Percentiles rank a stretch among this genome's conserved stretches.
phyloP scores from a whole-genome alignment of 2,797 vertebrate species.

The Pseudomugil gertrudae region DNA sequence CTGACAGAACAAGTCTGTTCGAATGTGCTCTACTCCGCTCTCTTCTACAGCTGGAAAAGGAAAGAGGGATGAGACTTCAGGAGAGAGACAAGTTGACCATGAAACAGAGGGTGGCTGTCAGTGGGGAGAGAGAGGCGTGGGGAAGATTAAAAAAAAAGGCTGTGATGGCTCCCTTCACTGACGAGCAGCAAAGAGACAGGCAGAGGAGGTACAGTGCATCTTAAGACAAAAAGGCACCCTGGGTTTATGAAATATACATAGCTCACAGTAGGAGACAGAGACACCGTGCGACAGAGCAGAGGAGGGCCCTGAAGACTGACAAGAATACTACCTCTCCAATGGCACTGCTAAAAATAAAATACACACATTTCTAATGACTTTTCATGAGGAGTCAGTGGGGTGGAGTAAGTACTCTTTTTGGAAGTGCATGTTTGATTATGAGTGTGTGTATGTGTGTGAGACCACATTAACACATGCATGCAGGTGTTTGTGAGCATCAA shows the following conservation, averaged over 20 bases:
- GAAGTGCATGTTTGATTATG: slow-evolving; percentile 1
- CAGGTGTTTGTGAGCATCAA: slow-evolving; percentile 38
- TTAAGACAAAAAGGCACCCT: slow-evolving; percentile 78
- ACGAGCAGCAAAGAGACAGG: slow-evolving; percentile 71
- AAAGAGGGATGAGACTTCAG: slow-evolving; percentile 65
- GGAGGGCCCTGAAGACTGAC: slow-evolving; percentile 73
- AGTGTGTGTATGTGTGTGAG: slow-evolving; percentile 10
- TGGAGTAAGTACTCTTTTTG: slow-evolving; percentile 32
- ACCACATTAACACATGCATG: slow-evolving; percentile 3
- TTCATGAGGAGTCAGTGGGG: slow-evolving; percentile 50
- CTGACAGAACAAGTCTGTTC: slow-evolving; percentile 72
- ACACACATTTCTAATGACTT: slow-evolving; percentile 67
- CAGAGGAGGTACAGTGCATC: slow-evolving; percentile 66
- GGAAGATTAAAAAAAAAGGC: slow-evolving; percentile 51
- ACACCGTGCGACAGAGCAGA: slow-evolving; percentile 68
- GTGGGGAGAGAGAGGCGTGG: slow-evolving; percentile 44
- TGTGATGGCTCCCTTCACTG: slow-evolving; percentile 71
- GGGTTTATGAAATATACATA: slow-evolving; percentile 83
- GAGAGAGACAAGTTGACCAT: slow-evolving; percentile 73
- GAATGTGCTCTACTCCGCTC: slow-evolving; percentile 60
- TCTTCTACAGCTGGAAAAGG: slow-evolving; percentile 54
- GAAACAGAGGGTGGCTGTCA: slow-evolving; percentile 74
- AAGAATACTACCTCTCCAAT: slow-evolving; percentile 64
- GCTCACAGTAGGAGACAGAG: slow-evolving; percentile 75
- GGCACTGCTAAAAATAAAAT: slow-evolving; percentile 74